phyloP scores from a whole-genome alignment of 2,888 invertebrate species.

The Pandemis corylana region DNA sequence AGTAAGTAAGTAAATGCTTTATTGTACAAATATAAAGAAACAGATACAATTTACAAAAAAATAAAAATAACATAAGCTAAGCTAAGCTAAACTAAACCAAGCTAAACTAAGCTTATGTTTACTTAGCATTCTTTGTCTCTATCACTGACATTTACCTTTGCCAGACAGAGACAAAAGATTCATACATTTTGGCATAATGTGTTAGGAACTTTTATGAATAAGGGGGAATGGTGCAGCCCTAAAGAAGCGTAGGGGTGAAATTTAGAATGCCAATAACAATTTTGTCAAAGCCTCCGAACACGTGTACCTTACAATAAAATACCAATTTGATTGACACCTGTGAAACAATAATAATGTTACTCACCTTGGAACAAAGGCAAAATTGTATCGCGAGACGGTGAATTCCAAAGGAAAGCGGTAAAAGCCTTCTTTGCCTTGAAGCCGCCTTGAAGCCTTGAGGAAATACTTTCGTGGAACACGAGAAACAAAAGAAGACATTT shows the following conservation, averaged over 20 bases:
- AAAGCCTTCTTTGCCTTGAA: constrained; percentile 22
- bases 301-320: not conserved
- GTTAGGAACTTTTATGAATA: too few relatives aligned
- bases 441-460: constrained; percentile 20
- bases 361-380: constrained; percentile 27
- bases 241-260: not conserved
- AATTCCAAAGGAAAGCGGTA: constrained; percentile 36
- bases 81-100: too few relatives aligned
- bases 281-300: not conserved
- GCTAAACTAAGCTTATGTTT: too few relatives aligned
- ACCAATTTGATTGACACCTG: constrained; percentile 29
- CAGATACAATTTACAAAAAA: too few relatives aligned
- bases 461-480: constrained; percentile 31
- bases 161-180: too few relatives aligned
- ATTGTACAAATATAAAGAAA: too few relatives aligned
- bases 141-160: too few relatives aligned
- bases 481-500: constrained; percentile 44
- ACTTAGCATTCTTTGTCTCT: too few relatives aligned
- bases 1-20: too few relatives aligned
- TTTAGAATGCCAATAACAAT: not conserved
- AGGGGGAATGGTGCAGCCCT: not conserved
- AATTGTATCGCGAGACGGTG: constrained; percentile 45
- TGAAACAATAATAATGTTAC: constrained; percentile 36
- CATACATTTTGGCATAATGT: too few relatives aligned
- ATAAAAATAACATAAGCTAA: too few relatives aligned